Evolutionary conservation across 1,140 invertebrate genomes (phyloP).

Genomic region (Drosophila tristis): DNA sequence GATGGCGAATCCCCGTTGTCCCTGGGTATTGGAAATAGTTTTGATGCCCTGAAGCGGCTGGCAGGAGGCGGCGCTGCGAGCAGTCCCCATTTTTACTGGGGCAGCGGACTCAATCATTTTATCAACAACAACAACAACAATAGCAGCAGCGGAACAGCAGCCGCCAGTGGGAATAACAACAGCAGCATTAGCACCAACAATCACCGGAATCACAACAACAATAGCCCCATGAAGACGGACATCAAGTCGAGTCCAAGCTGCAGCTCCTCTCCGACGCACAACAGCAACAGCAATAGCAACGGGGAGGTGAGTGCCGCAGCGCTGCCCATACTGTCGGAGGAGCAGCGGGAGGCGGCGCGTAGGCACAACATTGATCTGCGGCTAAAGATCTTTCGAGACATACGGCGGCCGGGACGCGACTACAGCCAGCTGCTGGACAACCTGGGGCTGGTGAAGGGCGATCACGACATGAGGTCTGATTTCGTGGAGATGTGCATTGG

Average conservation of each 20-base stretch:
- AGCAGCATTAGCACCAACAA: constrained; percentile 32
- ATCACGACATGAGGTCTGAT: constrained; percentile 87
- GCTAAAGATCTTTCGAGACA: constrained; percentile 86
- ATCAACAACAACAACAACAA: constrained; percentile 19
- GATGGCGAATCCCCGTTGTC: constrained; percentile 8
- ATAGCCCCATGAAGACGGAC: constrained; percentile 38
- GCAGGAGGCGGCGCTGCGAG: constrained; percentile 19
- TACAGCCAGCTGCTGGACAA: constrained; percentile 89
- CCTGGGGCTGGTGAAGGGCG: constrained; percentile 90
- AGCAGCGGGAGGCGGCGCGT: constrained; percentile 84
- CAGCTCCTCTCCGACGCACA: constrained; percentile 35
- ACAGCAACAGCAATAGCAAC: constrained; percentile 44
- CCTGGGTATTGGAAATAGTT: constrained; percentile 41
- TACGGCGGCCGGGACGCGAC: constrained; percentile 86
- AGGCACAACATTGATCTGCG: constrained; percentile 84
- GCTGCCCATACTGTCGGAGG: constrained; percentile 61
- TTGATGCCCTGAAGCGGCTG: constrained; percentile 66
- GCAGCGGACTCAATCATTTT: constrained; percentile 58
- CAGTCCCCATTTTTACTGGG: constrained; percentile 68
- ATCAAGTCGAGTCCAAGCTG: constrained; percentile 27
- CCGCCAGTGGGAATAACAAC: constrained; percentile 18
- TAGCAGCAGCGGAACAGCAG: constrained; percentile 4
- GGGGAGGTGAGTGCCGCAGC: constrained; percentile 19
- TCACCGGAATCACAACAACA: constrained; percentile 22
- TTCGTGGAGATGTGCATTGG: constrained; percentile 91